Percentiles rank a stretch among this genome's conserved stretches.
Conservation (phyloP, 1,140 invertebrate species). For the roundworm (Caenorhabditis elegans) region DNA sequence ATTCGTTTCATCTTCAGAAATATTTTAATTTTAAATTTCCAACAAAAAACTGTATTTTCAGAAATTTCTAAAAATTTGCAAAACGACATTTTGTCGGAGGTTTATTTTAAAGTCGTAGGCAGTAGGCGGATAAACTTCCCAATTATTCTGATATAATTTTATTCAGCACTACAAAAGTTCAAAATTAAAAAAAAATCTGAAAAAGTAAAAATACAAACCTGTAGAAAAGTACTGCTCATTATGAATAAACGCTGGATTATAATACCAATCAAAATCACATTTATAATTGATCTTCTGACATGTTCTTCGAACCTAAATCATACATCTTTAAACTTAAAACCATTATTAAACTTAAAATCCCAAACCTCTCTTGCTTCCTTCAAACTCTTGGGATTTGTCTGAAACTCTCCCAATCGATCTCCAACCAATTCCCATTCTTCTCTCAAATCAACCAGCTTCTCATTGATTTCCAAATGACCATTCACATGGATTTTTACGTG, state of each 20-base stretch:
- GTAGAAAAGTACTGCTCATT: constrained; percentile 19
- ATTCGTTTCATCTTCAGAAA: background rate
- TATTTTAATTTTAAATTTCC: too few relatives aligned
- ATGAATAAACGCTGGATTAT: constrained; percentile 67
- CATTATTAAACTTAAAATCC: background rate
- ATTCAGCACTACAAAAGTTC: too few relatives aligned
- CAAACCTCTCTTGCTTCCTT: constrained; percentile 68
- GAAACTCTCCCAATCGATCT: constrained; percentile 80
- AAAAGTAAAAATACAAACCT: background rate
- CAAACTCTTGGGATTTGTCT: constrained; percentile 79
- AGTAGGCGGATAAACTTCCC: too few relatives aligned
- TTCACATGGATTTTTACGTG: constrained; percentile 73
- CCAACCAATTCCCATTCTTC: constrained; percentile 92
- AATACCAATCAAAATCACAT: constrained; percentile 73
- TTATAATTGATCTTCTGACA: constrained; percentile 66
- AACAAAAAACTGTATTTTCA: too few relatives aligned
- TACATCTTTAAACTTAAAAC: background rate
- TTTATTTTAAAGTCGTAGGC: too few relatives aligned
- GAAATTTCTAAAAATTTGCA: too few relatives aligned
- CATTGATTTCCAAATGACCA: constrained; percentile 72
- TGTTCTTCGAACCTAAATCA: background rate
- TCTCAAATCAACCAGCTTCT: constrained; percentile 74
- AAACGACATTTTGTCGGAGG: too few relatives aligned
- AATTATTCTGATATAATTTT: too few relatives aligned
- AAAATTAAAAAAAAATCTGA: background rate